Base-by-base conservation (phyloP, 2,113 vertebrate genomes). In the Mormyrus iriodes region DNA sequence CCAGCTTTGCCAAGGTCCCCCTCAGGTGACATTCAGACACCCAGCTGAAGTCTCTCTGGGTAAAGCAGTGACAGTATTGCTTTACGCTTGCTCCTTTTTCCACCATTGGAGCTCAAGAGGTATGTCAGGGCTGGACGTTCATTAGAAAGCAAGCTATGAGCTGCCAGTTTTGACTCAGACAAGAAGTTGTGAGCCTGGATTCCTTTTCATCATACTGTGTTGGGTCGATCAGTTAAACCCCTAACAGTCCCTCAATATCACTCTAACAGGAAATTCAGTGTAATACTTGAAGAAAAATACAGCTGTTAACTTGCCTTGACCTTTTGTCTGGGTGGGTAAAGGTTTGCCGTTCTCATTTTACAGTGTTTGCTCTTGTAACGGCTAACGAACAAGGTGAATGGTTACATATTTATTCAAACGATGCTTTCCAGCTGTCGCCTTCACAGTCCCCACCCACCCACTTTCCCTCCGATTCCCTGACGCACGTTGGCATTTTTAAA, bases 301-400 rank as follows among this genome's bases (percentile, higher is more conserved):
- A 27, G 27, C 85, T 53, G 49, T 86, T 31, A 53, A 21, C 13
- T 39, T 27, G 9, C 27, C 0, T 31, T 35, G 51, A 35, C 49
- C 19, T 86, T 15, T 12, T n/a, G 85, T 13, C 19, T 27, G 84
- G 24, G 6, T 3, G 10, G n/a, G 5, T 39, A 21, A 61, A 87
- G 86, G 86, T 44, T 87, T 65, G 24, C 35, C 53, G 31, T 55
- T 44, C 55, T 21, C 21, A 44, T 87, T 87, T 87, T 87, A 87
- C 42, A 61, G 55, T 87, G 86, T 65, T 87, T 87, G 86, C 86
- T 1, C 1, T n/a, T n/a, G 24, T 17, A 61, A 65, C 39, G 55
- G 35, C 55, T 61, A 87, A 61, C 86, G 39, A 44, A 58, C 55
- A 87, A 19, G 21, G 35, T 44, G 10, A 44, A 87, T 3, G 53